Percentiles rank a stretch among this genome's conserved stretches.
Evolutionary conservation across 2,888 invertebrate genomes (phyloP).

Genomic region (Dermolepida albohirtum): DNA sequence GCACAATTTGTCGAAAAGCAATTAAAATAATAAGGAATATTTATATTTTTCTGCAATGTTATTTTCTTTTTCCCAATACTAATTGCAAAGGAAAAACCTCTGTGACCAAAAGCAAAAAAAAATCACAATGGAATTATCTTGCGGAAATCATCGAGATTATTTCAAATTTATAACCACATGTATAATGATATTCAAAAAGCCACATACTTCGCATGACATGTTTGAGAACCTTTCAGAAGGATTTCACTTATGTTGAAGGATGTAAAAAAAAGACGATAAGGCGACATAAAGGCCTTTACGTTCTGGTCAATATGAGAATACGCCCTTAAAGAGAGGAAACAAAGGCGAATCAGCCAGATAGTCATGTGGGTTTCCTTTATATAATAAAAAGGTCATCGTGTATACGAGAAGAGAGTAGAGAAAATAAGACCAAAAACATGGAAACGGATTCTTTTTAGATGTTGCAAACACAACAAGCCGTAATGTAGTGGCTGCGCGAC

Average conservation of each 20-base stretch:
- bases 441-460: slow-evolving; percentile 42
- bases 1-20: too few relatives aligned
- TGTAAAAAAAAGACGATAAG: neutral
- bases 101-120: too few relatives aligned
- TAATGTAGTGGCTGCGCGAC: slow-evolving; percentile 43
- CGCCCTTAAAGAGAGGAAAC: slow-evolving; percentile 34
- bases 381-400: slow-evolving; percentile 43
- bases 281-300: slow-evolving; percentile 13
- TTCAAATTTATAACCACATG: too few relatives aligned
- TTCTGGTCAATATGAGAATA: slow-evolving; percentile 31
- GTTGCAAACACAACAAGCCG: slow-evolving; percentile 43
- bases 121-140: too few relatives aligned
- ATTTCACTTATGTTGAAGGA: slow-evolving; percentile 14
- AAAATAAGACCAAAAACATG: slow-evolving; percentile 42
- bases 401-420: slow-evolving; percentile 32
- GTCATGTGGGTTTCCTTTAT: slow-evolving; percentile 43
- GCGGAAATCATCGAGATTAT: too few relatives aligned
- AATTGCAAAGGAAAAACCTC: too few relatives aligned
- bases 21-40: too few relatives aligned
- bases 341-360: slow-evolving; percentile 42
- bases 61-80: too few relatives aligned
- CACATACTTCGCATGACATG: slow-evolving; percentile 5
- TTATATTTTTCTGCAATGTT: too few relatives aligned
- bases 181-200: neutral
- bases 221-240: neutral